Conservation (phyloP, 2,888 invertebrate species). For the Onthophagus sagittarius region DNA sequence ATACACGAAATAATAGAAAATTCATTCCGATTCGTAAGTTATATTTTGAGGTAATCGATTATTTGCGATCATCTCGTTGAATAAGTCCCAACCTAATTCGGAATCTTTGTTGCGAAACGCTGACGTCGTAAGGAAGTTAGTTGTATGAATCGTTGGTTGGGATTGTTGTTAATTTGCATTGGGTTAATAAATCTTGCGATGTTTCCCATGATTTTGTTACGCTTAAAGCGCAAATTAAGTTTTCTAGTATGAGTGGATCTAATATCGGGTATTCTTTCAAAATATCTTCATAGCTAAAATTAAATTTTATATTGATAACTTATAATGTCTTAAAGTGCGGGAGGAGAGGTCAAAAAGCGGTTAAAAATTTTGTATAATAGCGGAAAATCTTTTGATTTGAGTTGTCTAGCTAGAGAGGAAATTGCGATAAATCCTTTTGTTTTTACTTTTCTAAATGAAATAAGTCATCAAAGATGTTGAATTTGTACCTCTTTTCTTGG, state of each 20-base stretch:
- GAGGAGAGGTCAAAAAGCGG: too few species aligned
- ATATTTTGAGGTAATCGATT: slow-evolving; percentile 27
- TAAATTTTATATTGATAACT: background rate
- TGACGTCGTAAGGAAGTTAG: slow-evolving; percentile 54
- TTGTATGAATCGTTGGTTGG: slow-evolving; percentile 54
- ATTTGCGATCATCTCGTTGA: slow-evolving; percentile 53
- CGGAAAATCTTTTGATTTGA: too few species aligned
- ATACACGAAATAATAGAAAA: too few species aligned
- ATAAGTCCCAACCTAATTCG: slow-evolving; percentile 57
- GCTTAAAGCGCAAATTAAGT: slow-evolving; percentile 60
- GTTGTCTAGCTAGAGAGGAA: too few species aligned
- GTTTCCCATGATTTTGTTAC: slow-evolving; percentile 63
- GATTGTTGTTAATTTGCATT: slow-evolving; percentile 51
- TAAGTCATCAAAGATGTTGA: too few species aligned
- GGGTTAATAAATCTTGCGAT: slow-evolving; percentile 57
- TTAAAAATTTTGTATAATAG: too few species aligned
- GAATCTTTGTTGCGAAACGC: slow-evolving; percentile 58
- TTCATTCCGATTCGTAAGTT: slow-evolving; percentile 28
- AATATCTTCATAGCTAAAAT: slow-evolving; percentile 42
- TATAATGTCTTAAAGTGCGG: too few species aligned
- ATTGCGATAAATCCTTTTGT: too few species aligned
- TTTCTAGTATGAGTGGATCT: slow-evolving; percentile 59
- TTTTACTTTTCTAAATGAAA: too few species aligned
- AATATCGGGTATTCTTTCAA: slow-evolving; percentile 55
- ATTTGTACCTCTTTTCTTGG: too few species aligned